These are phyloP conservation scores for Synergus japonicus DNA, from an alignment of 2,888 invertebrate genomes.

Conservation along the genomic window DNA sequence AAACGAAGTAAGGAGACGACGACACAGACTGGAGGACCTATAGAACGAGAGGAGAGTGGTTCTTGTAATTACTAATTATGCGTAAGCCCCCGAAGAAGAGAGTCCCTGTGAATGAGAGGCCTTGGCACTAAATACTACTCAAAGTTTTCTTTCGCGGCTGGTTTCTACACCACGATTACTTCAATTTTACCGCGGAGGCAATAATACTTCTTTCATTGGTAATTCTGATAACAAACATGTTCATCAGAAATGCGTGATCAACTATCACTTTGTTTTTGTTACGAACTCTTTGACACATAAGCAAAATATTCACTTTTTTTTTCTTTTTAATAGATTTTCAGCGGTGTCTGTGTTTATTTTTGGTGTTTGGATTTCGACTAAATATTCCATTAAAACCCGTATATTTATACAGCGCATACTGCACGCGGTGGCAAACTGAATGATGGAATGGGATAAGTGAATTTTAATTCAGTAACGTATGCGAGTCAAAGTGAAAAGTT, in stretches of 20 bases:
- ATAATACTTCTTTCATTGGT: not conserved
- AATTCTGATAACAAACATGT: not conserved
- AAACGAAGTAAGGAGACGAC: constrained; percentile 26
- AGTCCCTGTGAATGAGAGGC: not conserved
- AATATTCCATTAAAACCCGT: constrained; percentile 19
- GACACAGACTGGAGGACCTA: not conserved
- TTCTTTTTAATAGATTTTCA: not conserved
- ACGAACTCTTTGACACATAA: too few relatives aligned
- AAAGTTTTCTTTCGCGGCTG: not conserved
- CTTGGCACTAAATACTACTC: constrained; percentile 24
- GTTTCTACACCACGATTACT: not conserved
- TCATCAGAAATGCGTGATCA: too few relatives aligned
- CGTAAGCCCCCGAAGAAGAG: constrained; percentile 29
- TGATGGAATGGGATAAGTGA: constrained; percentile 32
- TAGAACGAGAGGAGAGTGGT: constrained; percentile 15
- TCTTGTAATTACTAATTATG: constrained; percentile 39
- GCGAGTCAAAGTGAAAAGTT: constrained; percentile 29
- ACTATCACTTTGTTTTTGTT: too few relatives aligned
- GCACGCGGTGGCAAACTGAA: constrained; percentile 2
- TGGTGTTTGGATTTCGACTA: not conserved
- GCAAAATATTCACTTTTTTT: too few relatives aligned
- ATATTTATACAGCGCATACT: constrained; percentile 20
- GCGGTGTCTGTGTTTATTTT: not conserved
- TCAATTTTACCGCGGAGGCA: not conserved
- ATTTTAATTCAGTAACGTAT: constrained; percentile 33